Evolutionary conservation across 2,797 vertebrate genomes (phyloP).

Genomic region (Pipistrellus kuhlii): DNA sequence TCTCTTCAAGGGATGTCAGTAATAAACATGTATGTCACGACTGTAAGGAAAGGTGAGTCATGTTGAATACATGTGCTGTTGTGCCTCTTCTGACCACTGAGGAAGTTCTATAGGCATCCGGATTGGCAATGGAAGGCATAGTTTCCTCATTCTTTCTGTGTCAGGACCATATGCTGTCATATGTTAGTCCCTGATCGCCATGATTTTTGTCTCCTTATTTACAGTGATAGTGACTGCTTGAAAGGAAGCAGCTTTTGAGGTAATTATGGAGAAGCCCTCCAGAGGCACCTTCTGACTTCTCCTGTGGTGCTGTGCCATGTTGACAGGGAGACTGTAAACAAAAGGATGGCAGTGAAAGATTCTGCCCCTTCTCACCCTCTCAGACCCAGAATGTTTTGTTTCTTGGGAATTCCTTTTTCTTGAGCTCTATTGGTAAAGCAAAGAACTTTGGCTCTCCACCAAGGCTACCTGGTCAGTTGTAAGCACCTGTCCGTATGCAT

Average conservation of each 20-base stretch:
- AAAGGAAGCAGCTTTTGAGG: conserved; percentile 28
- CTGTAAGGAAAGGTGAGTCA: background rate
- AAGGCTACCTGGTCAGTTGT: background rate
- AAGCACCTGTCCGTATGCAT: background rate
- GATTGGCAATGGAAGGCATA: background rate
- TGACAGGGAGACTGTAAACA: conserved; percentile 35
- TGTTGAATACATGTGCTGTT: background rate
- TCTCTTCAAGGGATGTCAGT: background rate
- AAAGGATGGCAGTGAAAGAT: background rate
- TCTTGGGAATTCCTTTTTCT: background rate
- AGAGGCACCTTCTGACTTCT: background rate
- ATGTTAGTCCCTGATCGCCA: background rate
- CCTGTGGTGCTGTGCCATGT: background rate
- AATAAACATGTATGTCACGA: background rate
- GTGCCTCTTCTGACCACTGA: background rate
- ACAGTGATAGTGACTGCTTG: background rate
- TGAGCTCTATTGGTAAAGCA: background rate
- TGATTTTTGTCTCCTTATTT: background rate
- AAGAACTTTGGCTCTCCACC: background rate
- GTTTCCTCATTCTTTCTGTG: background rate
- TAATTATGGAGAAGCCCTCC: background rate
- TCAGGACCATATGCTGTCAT: background rate
- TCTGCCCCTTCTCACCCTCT: background rate
- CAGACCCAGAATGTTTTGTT: background rate
- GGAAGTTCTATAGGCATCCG: background rate